Conservation (phyloP, 92 coral and sea anemone genomes). For the Porites evermanni region DNA sequence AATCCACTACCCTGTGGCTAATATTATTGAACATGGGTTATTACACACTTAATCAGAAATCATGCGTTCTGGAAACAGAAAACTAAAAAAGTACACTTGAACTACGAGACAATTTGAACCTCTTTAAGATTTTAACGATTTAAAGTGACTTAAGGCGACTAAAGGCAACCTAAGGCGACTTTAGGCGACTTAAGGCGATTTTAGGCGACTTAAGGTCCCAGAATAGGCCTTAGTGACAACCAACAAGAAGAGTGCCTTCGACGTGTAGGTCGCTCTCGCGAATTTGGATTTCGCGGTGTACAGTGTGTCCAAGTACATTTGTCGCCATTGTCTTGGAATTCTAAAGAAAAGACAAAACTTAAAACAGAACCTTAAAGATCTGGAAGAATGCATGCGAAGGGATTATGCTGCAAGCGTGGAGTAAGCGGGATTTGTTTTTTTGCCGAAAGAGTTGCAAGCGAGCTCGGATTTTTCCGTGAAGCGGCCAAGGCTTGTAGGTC, state of each 20-base stretch:
- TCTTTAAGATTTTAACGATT: no score
- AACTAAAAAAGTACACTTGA: no score
- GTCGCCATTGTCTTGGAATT: slow-evolving; percentile 28
- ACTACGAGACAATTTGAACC: no score
- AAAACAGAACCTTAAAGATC: slow-evolving; percentile 1
- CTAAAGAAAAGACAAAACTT: slow-evolving; percentile 36
- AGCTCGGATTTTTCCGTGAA: background rate
- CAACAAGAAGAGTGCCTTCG: slow-evolving; percentile 17
- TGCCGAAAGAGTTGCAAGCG: background rate
- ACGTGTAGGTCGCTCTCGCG: slow-evolving; percentile 21
- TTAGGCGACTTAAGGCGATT: no score
- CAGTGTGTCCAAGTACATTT: slow-evolving; percentile 17
- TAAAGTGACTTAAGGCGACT: no score
- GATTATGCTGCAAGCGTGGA: background rate
- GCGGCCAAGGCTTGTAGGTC: background rate
- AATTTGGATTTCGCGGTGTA: slow-evolving; percentile 40
- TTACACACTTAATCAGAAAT: no score
- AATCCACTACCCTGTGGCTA: no score
- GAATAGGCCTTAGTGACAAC: slow-evolving; percentile 41
- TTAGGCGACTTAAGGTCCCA: slow-evolving; percentile 6
- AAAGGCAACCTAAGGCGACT: no score
- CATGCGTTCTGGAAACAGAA: no score
- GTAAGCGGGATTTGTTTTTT: slow-evolving; percentile 9
- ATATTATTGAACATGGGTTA: no score
- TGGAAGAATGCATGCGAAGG: background rate